Base-by-base conservation (phyloP, 2,113 vertebrate species). In the Mirza zaza region DNA sequence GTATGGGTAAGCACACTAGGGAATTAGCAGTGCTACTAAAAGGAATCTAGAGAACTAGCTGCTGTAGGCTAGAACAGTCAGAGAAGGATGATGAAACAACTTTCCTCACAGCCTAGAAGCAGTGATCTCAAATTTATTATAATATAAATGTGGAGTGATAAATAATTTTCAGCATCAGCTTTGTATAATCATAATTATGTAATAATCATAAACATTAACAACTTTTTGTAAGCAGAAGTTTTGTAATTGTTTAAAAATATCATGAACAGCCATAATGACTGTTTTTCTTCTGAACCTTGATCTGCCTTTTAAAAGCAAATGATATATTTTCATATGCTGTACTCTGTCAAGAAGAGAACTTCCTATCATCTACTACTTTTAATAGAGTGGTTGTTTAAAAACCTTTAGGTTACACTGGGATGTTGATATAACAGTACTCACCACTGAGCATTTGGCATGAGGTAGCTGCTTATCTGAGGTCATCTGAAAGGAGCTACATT, bases 401-500 rank as follows among this genome's bases (percentile, higher is more conserved):
- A 29, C 57, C 17, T 85, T 65, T 82, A 68, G 17, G 34, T 90
- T 81, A 61, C 59, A 76, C 25, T 76, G 11, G 6, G 75, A 45
- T 90, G 23, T 67, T 95, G 57, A 61, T 81, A 75, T 67, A 90
- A 92, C 4, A 90, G n/a, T 68, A 86, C 86, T 73, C 57, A 75
- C 29, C 42, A 4, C 6, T 92, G 27, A 42, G n/a, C 32, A 52
- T 81, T 61, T 81, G 65, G 9, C 18, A 59, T 86, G n/a, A 93
- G 79, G 8, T 63, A 45, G 27, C 21, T 80, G 14, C 48, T 9
- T 67, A 89, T 84, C 25, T 75, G 29, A 85, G 80, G 32, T 75
- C n/a, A 61, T 71, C 52, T 91, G 50, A 73, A 89, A 71, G 14
- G 45, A 68, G 12, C 67, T 91, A 87, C 13, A 39, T 81, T 73